Percentiles rank a stretch among this genome's conserved stretches.
phyloP scores from a whole-genome alignment of 2,113 vertebrate species.

The Erythrocercus mccallii region DNA sequence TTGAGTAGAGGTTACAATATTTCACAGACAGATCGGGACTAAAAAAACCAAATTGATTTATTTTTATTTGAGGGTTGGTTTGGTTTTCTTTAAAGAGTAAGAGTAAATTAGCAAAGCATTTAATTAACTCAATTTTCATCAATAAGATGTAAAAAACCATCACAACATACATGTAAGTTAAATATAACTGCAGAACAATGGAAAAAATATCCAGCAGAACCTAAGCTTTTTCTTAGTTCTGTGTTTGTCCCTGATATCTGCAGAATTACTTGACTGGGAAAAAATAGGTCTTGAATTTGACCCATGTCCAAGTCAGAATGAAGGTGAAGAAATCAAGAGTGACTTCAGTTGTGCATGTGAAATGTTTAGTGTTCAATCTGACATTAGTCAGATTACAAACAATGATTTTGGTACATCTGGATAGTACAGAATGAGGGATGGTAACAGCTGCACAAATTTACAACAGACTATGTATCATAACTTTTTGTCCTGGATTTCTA shows the following conservation, averaged over 20 bases:
- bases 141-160: neutral
- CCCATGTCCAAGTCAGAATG: neutral
- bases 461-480: neutral
- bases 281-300: neutral
- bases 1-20: neutral
- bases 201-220: neutral
- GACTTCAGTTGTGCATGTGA: neutral
- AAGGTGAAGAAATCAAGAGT: constrained; percentile 33
- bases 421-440: neutral
- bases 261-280: neutral
- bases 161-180: neutral
- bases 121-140: neutral
- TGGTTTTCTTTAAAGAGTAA: neutral
- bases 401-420: neutral
- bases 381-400: constrained; percentile 14
- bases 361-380: neutral
- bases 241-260: neutral
- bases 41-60: neutral
- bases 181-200: neutral
- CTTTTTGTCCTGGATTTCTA: constrained; percentile 2
- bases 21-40: neutral
- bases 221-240: neutral
- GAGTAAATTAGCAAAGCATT: neutral
- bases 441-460: constrained; percentile 22
- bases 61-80: neutral